Evolutionary conservation across 2,888 invertebrate genomes (phyloP).

Genomic region (Euproctis similis): DNA sequence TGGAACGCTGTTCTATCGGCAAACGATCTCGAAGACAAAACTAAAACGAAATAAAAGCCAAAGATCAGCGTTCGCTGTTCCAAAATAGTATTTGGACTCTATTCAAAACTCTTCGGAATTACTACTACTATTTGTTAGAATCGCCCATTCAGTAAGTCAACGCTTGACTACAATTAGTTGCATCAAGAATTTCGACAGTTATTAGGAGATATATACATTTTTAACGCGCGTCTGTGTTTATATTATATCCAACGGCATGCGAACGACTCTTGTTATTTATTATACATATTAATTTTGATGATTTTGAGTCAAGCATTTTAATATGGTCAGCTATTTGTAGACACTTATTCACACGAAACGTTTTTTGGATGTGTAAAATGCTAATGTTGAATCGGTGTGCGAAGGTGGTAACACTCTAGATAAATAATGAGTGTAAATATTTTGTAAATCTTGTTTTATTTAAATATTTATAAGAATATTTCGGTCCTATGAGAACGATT

Average conservation of each 20-base stretch:
- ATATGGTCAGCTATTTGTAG: conserved; percentile 28
- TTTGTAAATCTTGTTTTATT: no score
- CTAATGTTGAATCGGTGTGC: no score
- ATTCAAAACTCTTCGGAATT: conserved; percentile 74
- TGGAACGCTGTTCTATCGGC: conserved; percentile 40
- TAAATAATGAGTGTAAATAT: no score
- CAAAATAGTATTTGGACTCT: conserved; percentile 71
- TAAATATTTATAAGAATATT: no score
- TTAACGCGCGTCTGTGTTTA: conserved; percentile 40
- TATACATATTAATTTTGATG: conserved; percentile 32
- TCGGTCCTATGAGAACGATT: no score
- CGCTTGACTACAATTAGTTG: conserved; percentile 56
- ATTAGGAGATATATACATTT: conserved; percentile 56
- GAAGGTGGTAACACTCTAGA: no score
- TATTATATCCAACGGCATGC: conserved; percentile 28
- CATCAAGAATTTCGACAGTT: conserved; percentile 56
- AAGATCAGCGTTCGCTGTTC: conserved; percentile 64
- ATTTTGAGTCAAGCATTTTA: conserved; percentile 31
- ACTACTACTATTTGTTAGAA: conserved; percentile 67
- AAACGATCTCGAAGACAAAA: conserved; percentile 39
- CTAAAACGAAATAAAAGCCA: conserved; percentile 58
- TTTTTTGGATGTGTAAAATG: no score
- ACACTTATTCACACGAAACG: no score
- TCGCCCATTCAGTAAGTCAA: conserved; percentile 72
- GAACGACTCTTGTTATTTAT: conserved; percentile 35